Percentiles rank a stretch among this genome's conserved stretches.
These are phyloP conservation scores for Pipistrellus pygmaeus DNA, from an alignment of 2,797 vertebrate genomes.

Conservation along the genomic window DNA sequence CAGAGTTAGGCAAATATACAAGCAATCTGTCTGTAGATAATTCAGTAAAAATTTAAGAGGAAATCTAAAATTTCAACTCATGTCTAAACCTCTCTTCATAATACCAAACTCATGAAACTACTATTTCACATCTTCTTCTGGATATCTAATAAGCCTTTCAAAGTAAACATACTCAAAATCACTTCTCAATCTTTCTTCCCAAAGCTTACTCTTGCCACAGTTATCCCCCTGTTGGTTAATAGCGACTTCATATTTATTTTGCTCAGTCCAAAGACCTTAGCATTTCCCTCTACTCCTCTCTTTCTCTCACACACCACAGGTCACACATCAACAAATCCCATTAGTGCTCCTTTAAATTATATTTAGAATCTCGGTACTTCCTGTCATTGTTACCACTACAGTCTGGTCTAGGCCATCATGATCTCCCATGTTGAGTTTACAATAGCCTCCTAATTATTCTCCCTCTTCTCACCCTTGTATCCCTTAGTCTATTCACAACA, in stretches of 20 bases:
- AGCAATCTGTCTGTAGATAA: neutral
- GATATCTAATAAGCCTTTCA: neutral
- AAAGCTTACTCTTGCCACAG: neutral
- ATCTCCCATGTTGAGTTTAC: neutral
- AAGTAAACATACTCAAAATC: conserved; percentile 9
- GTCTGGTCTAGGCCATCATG: neutral
- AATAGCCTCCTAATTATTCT: neutral
- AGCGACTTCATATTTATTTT: neutral
- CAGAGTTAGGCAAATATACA: neutral
- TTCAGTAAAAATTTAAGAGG: conserved; percentile 8
- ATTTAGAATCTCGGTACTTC: neutral
- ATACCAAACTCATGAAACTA: neutral
- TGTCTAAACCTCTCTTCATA: neutral
- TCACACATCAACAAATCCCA: neutral
- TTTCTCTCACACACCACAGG: neutral
- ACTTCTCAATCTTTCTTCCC: neutral
- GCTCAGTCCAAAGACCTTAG: neutral
- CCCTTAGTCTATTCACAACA: neutral
- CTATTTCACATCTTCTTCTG: neutral
- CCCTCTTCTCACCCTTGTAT: neutral
- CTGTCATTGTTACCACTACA: neutral
- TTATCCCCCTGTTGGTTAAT: neutral
- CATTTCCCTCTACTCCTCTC: neutral
- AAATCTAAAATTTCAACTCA: neutral
- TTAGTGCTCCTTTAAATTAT: neutral